Evolutionary conservation across 2,888 invertebrate species (phyloP).

Genomic region (Camponotus fellah): DNA sequence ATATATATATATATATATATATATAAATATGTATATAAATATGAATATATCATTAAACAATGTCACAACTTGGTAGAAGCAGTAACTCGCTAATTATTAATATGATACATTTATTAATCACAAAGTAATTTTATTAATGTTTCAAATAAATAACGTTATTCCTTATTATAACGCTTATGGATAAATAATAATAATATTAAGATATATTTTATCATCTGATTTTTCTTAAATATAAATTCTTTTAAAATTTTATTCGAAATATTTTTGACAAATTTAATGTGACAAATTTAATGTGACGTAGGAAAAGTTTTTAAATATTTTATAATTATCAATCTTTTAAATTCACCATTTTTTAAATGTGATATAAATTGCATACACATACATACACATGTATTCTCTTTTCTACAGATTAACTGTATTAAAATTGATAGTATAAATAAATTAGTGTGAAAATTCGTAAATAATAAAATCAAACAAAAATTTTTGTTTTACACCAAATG

Average conservation of each 20-base stretch:
- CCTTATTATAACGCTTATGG: neutral
- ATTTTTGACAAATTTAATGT: constrained; percentile 3
- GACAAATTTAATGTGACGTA: no score
- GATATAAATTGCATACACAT: neutral
- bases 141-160: neutral
- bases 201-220: neutral
- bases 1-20: neutral
- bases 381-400: neutral
- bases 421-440: neutral
- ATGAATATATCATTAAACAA: constrained; percentile 2
- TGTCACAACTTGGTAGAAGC: constrained; percentile 6
- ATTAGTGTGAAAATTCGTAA: neutral
- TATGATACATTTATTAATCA: neutral
- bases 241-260: constrained; percentile 12
- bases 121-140: constrained; percentile 11
- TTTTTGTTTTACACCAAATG: neutral
- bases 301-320: neutral
- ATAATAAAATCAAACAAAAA: neutral
- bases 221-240: constrained; percentile 10
- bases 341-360: neutral
- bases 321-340: neutral
- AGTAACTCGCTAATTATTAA: constrained; percentile 1
- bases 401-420: neutral
- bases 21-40: neutral
- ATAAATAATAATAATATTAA: constrained; percentile 35